Evolutionary conservation across 2,113 vertebrate genomes (phyloP), one percentile per base, ranked within the genome.

Genomic region (Austrofundulus limnaeus): DNA sequence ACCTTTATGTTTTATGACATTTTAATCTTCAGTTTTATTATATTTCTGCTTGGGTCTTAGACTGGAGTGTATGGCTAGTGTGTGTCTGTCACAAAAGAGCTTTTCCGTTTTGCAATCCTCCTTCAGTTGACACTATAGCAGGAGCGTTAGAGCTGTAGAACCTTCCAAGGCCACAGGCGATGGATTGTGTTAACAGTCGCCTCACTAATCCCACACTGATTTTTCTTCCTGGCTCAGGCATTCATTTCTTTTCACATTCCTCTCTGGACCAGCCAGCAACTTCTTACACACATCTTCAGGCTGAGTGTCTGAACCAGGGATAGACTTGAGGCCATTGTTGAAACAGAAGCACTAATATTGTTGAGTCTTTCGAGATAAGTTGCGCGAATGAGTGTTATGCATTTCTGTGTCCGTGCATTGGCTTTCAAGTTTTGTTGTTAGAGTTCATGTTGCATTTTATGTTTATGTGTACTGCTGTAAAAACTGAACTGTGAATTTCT

Each of bases 131-230:
- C 66, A 39, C 46, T 69, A 53, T 57, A 64, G 61, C 59, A 58
- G 56, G 61, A 54, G 57, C 41, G 6, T 69, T 81, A 71, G 66
- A 81, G 81, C 75, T 25, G 65, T 31, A 58, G 71, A 82, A 77
- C 62, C 77, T 54, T 80, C 63, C 54, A 77, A 66, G 51, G 76
- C 86, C 80, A 82, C n/a, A 7, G 83, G 83, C 84, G 15, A 76
- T 79, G 75, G 78, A 77, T 82, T 81, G 75, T 81, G 81, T 78
- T 83, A 87, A 83, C 78, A 72, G 72, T 76, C 16, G 41, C 63
- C 78, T 85, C 52, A 51, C 74, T 88, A 85, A 86, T 90, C 88
- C 88, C 75, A 58, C 70, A 72, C 66, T n/a, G 38, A 75, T 69
- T 84, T 83, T 74, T 70, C 24, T 72, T 54, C 23, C 14, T 17